phyloP scores from a whole-genome alignment of 2,113 vertebrate species.

The Chelonoidis abingdonii region DNA sequence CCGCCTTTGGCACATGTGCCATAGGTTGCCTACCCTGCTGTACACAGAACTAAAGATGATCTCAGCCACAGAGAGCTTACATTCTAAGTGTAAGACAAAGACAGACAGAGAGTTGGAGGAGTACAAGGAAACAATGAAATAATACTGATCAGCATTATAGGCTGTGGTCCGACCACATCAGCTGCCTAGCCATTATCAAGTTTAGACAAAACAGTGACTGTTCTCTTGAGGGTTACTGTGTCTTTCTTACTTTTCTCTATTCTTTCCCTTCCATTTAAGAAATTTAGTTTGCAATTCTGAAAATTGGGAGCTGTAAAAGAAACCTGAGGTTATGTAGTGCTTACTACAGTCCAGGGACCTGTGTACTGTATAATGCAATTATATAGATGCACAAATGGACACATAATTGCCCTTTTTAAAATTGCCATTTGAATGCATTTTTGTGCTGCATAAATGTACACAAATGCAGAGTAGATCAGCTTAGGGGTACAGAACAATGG shows the following conservation, averaged over 20 bases:
- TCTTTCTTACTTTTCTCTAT: not conserved
- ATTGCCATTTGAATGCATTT: not conserved
- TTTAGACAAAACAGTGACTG: not conserved
- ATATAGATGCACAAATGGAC: not conserved
- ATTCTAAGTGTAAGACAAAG: not conserved
- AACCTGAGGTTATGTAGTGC: not conserved
- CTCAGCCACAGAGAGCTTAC: not conserved
- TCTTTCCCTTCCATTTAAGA: not conserved
- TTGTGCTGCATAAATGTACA: rapidly evolving
- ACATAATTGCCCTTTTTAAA: not conserved
- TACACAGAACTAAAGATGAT: not conserved
- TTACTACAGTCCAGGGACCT: not conserved
- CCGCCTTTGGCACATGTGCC: too few species aligned
- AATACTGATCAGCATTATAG: not conserved
- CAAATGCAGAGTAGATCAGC: not conserved
- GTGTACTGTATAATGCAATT: not conserved
- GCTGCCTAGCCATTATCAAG: not conserved
- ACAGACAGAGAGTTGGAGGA: not conserved
- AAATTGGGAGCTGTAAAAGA: not conserved
- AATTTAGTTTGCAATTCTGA: not conserved
- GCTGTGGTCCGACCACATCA: not conserved
- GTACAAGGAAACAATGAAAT: not conserved
- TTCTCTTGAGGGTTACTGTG: not conserved
- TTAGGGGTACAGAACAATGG: not conserved
- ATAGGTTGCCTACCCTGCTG: not conserved